A percentile compares a stretch with the other conserved stretches of the same genome.
phyloP scores from a whole-genome alignment of 2,113 vertebrate species.

The Albula glossodonta region DNA sequence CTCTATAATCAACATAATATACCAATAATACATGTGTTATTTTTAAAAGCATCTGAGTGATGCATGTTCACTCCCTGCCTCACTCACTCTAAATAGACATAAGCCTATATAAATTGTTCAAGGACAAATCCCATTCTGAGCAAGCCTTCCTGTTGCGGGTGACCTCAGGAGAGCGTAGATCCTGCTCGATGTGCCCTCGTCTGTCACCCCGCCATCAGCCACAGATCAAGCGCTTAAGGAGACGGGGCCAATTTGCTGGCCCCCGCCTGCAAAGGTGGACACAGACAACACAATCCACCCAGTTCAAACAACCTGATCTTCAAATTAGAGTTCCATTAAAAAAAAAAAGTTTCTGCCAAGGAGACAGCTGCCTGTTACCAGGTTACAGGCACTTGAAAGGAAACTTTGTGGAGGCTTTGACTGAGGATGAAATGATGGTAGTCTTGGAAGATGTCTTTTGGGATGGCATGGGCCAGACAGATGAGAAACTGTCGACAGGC shows the following conservation, averaged over 20 bases:
- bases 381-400: background rate
- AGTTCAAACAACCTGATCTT: background rate
- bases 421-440: background rate
- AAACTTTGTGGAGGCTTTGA: background rate
- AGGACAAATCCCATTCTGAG: background rate
- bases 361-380: background rate
- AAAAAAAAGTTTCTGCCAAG: background rate
- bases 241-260: background rate
- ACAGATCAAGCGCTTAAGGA: background rate
- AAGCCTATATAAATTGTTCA: background rate
- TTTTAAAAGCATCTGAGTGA: background rate
- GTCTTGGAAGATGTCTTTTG: background rate
- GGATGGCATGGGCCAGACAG: background rate
- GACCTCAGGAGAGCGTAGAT: background rate
- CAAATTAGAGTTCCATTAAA: background rate
- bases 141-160: background rate
- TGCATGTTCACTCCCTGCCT: background rate
- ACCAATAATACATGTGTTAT: background rate
- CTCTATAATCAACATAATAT: background rate
- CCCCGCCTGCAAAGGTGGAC: background rate
- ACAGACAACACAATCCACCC: background rate
- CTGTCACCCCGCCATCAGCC: background rate
- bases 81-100: too few relatives aligned
- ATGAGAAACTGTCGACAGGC: background rate
- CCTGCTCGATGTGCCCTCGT: background rate